These are phyloP conservation scores for Zoroaster sp. DNA, from an alignment of 53 echinoderm and acorn worm genomes.

Conservation along the genomic window DNA sequence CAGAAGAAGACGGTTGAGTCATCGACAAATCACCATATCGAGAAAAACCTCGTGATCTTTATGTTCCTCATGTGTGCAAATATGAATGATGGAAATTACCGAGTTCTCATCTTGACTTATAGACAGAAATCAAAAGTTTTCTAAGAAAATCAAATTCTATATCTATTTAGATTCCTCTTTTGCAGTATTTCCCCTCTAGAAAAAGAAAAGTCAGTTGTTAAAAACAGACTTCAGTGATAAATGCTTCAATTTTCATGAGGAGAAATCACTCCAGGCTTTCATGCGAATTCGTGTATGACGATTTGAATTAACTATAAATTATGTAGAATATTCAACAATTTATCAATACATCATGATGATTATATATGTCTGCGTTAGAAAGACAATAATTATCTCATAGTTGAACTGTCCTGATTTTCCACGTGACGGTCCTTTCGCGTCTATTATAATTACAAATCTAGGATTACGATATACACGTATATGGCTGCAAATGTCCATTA, in stretches of 20 bases:
- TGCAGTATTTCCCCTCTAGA: too few species aligned
- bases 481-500: not conserved
- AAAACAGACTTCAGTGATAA: too few species aligned
- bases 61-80: not conserved
- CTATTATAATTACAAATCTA: constrained; percentile 19
- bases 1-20: constrained; percentile 16
- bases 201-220: too few species aligned
- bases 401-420: constrained; percentile 13
- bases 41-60: not conserved
- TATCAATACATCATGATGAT: not conserved
- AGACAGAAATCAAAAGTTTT: too few species aligned
- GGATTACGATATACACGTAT: not conserved
- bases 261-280: too few species aligned
- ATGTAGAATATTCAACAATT: not conserved
- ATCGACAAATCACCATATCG: constrained; percentile 2
- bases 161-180: too few species aligned
- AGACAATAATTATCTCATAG: not conserved
- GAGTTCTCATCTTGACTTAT: too few species aligned
- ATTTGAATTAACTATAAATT: too few species aligned
- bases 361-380: too few species aligned
- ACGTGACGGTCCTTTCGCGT: not conserved
- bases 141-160: too few species aligned
- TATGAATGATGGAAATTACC: not conserved
- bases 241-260: too few species aligned
- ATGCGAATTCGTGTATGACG: too few species aligned